These are phyloP conservation scores for Sebastes iracundus DNA, from an alignment of 2,797 vertebrate species.

Conservation along the genomic window DNA sequence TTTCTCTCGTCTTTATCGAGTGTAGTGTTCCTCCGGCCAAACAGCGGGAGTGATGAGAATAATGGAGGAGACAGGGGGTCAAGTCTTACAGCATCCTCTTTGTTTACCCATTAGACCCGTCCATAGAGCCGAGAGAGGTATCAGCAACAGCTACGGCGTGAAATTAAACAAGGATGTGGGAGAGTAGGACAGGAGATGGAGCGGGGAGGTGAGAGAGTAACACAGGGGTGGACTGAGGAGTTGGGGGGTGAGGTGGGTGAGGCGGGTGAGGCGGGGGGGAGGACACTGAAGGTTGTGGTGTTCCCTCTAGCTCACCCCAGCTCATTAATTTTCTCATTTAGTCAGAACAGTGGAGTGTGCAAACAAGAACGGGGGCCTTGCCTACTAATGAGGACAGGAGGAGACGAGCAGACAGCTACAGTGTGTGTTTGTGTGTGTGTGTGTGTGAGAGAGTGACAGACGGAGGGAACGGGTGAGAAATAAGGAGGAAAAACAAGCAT, in stretches of 20 bases:
- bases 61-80: slow-evolving; percentile 10
- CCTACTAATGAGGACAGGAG: slow-evolving; percentile 73
- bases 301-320: slow-evolving; percentile 65
- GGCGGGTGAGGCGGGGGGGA: not conserved
- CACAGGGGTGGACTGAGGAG: slow-evolving; percentile 32
- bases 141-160: slow-evolving; percentile 10
- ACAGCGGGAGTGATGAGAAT: not conserved
- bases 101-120: slow-evolving; percentile 36
- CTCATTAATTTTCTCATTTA: slow-evolving; percentile 84
- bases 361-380: slow-evolving; percentile 72
- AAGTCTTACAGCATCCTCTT: slow-evolving; percentile 7
- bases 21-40: not conserved
- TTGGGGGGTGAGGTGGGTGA: not conserved
- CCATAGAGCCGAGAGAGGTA: not conserved
- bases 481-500: not conserved
- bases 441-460: not conserved
- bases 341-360: slow-evolving; percentile 77
- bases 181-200: slow-evolving; percentile 16
- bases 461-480: not conserved
- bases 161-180: slow-evolving; percentile 39
- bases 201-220: slow-evolving; percentile 31
- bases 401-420: slow-evolving; percentile 37
- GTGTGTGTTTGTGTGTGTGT: slow-evolving; percentile 12
- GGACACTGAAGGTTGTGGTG: slow-evolving; percentile 60
- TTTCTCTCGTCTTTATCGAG: not conserved